Evolutionary conservation across 2,888 invertebrate genomes (phyloP).

Genomic region (Phortica okadai): DNA sequence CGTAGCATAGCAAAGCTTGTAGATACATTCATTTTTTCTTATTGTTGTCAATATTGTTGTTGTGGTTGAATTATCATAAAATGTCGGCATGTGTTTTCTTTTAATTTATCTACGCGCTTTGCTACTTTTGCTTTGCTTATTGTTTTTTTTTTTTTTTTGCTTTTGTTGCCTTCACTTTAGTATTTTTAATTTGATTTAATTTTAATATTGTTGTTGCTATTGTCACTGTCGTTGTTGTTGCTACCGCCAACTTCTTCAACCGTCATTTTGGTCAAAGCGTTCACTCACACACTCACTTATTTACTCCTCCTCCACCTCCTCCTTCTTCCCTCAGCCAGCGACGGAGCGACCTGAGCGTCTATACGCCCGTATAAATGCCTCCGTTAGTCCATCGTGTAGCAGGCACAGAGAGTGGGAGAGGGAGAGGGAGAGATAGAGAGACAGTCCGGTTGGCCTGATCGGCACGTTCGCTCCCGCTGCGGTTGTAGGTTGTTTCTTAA

Average conservation of each 20-base stretch:
- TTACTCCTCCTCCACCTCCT: neutral
- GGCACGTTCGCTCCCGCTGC: conserved; percentile 25
- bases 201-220: too few relatives aligned
- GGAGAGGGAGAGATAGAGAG: too few relatives aligned
- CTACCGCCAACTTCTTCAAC: conserved; percentile 41
- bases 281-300: neutral
- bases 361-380: neutral
- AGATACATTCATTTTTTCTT: conserved; percentile 50
- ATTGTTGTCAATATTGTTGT: conserved; percentile 11
- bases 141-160: conserved; percentile 2
- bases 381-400: conserved; percentile 29
- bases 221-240: conserved; percentile 39
- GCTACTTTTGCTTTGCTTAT: conserved; percentile 38
- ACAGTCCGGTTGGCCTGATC: neutral
- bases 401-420: neutral
- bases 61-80: neutral
- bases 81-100: conserved; percentile 28
- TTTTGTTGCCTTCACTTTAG: neutral
- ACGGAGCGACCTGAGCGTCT: neutral
- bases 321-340: neutral
- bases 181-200: conserved; percentile 67
- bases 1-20: conserved; percentile 5
- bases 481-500: conserved; percentile 67
- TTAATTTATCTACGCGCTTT: conserved; percentile 35
- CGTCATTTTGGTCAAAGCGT: conserved; percentile 38